phyloP scores from a whole-genome alignment of 2,888 invertebrate genomes.

The Pristionchus fissidentatus region DNA sequence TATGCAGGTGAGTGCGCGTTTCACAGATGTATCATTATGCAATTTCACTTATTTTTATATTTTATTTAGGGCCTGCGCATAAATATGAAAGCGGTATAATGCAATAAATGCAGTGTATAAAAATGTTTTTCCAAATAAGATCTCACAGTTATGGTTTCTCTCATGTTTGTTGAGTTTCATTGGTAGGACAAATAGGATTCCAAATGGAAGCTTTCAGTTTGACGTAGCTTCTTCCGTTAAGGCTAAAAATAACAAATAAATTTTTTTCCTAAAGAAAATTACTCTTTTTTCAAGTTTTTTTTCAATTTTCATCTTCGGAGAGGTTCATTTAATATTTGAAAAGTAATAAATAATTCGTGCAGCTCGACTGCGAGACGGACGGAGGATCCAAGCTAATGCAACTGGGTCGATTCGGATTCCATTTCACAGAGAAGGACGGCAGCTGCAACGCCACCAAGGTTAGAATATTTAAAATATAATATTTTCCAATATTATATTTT shows the following conservation, averaged over 20 bases:
- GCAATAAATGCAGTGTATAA: neutral
- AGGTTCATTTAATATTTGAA: neutral
- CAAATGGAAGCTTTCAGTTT: too few relatives aligned
- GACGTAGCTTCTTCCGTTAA: neutral
- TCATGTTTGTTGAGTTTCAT: too few relatives aligned
- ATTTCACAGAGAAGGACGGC: slow-evolving; percentile 72
- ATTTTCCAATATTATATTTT: neutral
- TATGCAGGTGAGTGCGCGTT: slow-evolving; percentile 59
- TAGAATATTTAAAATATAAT: neutral
- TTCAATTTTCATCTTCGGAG: too few relatives aligned
- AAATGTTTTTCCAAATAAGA: neutral
- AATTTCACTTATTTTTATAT: too few relatives aligned
- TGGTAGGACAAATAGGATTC: too few relatives aligned
- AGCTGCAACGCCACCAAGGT: slow-evolving; percentile 67
- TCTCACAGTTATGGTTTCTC: neutral
- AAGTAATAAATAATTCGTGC: neutral
- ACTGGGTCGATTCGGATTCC: slow-evolving; percentile 73
- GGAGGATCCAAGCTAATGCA: slow-evolving; percentile 73
- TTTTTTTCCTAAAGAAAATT: neutral
- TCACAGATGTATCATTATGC: too few relatives aligned
- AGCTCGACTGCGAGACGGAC: slow-evolving; percentile 74
- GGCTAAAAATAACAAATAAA: neutral
- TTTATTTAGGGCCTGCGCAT: too few relatives aligned
- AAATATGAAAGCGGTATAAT: too few relatives aligned
- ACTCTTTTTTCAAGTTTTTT: too few relatives aligned